Base-by-base conservation (phyloP, 2,113 vertebrate genomes). In the Camelus bactrianus region DNA sequence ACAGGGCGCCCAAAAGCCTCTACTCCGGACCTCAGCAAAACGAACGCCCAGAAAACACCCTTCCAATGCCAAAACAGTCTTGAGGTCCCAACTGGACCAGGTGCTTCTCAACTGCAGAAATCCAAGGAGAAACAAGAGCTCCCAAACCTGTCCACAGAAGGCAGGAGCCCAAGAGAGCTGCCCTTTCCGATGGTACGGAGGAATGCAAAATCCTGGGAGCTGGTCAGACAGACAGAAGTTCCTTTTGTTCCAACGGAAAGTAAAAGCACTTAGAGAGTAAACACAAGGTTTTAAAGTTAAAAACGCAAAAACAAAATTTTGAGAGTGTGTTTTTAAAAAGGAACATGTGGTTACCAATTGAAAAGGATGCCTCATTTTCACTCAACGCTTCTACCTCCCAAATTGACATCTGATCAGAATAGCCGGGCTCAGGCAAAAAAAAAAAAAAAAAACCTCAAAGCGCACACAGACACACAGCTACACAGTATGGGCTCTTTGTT, bases 371-470 rank as follows among this genome's bases (percentile, higher is more conserved):
- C 97, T 96, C 94, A 92, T 77, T 85, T 95, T 30, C 46, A 54
- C 7, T 96, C 95, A 98, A 94, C 86, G 77, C 95, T 96, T 97
- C 91, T 90, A 60, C 97, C 97, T 98, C 97, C 97, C 98, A 28
- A 14, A 15, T 69, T 52, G 95, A 97, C 91, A 92, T 86, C 86
- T 93, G 90, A 97, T 97, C 93, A 98, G 79, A 97, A 97, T 97
- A 98, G 98, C 97, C 98, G 97, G 96, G 46, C 96, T 98, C 96
- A 98, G 84, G 95, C 90, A 96, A 98, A 98, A 30, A 64, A 26
- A 56, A 58, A 72, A 52, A 58, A 67, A 64, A 98, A 96, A 96
- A 96, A 91, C 96, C 97, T 98, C 98, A 98, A 97, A 97, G 98
- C 93, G 97, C 69, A 97, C 93, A 97, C 95, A 79, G 46, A 24